phyloP scores from a whole-genome alignment of 2,113 vertebrate species.

The Hypocryptadius cinnamomeus region DNA sequence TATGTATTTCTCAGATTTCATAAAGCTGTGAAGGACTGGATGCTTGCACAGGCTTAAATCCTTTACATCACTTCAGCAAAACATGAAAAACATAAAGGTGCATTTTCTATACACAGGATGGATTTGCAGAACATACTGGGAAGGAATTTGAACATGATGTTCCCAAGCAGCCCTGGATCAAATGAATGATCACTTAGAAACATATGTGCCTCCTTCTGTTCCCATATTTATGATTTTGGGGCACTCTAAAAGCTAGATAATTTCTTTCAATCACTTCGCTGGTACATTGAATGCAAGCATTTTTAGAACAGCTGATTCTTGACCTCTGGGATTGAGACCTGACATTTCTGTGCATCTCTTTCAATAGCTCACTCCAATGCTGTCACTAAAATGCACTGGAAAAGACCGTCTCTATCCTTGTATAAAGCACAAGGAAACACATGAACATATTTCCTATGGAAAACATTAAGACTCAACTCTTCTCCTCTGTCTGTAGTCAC shows the following conservation, averaged over 20 bases:
- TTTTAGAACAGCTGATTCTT: background rate
- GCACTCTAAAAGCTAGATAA: background rate
- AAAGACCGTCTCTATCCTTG: background rate
- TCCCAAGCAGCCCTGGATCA: background rate
- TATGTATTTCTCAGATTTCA: background rate
- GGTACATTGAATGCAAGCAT: background rate
- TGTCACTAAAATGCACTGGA: background rate
- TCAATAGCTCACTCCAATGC: background rate
- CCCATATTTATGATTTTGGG: background rate
- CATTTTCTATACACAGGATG: background rate
- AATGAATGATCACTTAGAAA: background rate
- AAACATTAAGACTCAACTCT: background rate
- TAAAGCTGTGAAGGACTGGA: background rate
- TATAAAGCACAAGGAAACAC: background rate
- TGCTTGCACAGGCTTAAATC: background rate
- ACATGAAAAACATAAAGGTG: background rate
- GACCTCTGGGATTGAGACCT: background rate
- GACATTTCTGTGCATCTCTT: background rate
- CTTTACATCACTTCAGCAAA: background rate
- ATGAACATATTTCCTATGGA: background rate
- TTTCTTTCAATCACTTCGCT: background rate
- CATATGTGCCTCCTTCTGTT: background rate
- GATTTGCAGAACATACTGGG: background rate
- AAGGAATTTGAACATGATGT: background rate
- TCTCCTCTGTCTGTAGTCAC: background rate